Conservation (phyloP, 2,797 vertebrate genomes). For the Hyperoplus immaculatus region DNA sequence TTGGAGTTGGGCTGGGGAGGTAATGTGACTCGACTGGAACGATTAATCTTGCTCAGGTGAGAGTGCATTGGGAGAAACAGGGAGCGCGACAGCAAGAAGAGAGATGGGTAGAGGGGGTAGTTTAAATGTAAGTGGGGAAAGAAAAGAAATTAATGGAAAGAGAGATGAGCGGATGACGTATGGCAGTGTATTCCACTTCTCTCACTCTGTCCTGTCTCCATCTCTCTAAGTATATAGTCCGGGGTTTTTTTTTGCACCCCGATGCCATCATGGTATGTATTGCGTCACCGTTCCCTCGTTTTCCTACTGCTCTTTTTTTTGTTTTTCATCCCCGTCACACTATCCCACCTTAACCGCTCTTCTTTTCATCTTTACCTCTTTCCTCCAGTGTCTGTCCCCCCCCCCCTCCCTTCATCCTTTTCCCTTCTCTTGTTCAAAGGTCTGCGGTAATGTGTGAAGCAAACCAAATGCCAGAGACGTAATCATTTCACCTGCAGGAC, state of each 20-base stretch:
- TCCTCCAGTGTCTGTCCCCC: background rate
- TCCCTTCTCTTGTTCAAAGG: conserved; percentile 23
- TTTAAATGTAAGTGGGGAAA: conserved; percentile 61
- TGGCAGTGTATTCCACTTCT: conserved; percentile 41
- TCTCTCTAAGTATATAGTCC: conserved; percentile 30
- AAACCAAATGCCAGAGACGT: conserved; percentile 48
- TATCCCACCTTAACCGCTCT: background rate
- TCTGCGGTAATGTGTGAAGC: conserved; percentile 23
- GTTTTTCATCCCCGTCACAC: background rate
- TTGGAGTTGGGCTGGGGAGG: conserved; percentile 66
- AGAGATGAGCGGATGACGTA: conserved; percentile 35
- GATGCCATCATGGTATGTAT: conserved; percentile 46
- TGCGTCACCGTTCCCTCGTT: conserved; percentile 30
- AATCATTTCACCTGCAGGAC: conserved; percentile 57
- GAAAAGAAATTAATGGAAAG: conserved; percentile 37
- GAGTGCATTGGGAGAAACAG: conserved; percentile 71
- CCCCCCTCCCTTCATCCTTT: background rate
- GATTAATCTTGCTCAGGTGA: conserved; percentile 87
- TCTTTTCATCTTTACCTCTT: conserved; percentile 2
- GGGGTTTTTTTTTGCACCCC: conserved; percentile 12
- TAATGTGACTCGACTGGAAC: conserved; percentile 84
- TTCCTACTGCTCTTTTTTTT: background rate
- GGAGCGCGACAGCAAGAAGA: conserved; percentile 64
- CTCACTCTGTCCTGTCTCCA: conserved; percentile 12
- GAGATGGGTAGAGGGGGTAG: conserved; percentile 61